Percentiles rank a stretch among this genome's conserved stretches.
phyloP scores from a whole-genome alignment of 1,140 invertebrate genomes.

The Hypsibius dujardini region DNA sequence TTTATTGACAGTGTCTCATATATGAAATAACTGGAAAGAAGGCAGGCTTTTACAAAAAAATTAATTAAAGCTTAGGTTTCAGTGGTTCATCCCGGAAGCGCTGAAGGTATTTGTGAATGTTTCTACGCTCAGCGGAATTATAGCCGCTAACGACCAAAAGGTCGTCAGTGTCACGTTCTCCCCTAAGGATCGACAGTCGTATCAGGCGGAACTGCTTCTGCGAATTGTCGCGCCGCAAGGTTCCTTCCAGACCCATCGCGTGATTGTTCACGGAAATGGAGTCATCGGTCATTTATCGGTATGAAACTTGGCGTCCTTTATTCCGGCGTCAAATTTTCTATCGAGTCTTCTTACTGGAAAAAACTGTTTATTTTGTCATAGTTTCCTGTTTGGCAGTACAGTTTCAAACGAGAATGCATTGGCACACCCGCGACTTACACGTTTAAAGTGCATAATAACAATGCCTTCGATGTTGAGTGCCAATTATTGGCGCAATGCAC shows the following conservation, averaged over 20 bases:
- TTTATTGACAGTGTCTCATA: too few relatives aligned
- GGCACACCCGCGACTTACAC: not conserved
- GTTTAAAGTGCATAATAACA: not conserved
- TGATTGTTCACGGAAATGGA: not conserved
- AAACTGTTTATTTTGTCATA: too few relatives aligned
- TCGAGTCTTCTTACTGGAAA: too few relatives aligned
- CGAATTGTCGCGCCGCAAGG: not conserved
- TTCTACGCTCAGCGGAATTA: not conserved
- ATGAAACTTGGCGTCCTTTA: not conserved
- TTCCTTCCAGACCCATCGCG: not conserved
- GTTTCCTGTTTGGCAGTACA: too few relatives aligned
- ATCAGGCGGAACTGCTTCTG: not conserved
- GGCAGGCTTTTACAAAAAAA: too few relatives aligned
- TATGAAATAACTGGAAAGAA: too few relatives aligned
- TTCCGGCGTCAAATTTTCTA: too few relatives aligned
- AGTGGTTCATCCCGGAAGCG: not conserved
- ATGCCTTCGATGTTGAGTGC: not conserved
- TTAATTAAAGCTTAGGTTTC: too few relatives aligned
- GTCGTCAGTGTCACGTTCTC: not conserved
- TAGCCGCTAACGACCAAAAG: not conserved
- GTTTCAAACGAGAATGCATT: not conserved
- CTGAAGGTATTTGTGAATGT: not conserved
- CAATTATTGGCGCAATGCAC: too few relatives aligned
- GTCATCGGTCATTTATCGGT: slow-evolving; percentile 4
- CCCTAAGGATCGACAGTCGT: not conserved